Percentiles rank a stretch among this genome's conserved stretches.
phyloP scores from a whole-genome alignment of 2,888 invertebrate genomes.

The Ophion ventricosus region DNA sequence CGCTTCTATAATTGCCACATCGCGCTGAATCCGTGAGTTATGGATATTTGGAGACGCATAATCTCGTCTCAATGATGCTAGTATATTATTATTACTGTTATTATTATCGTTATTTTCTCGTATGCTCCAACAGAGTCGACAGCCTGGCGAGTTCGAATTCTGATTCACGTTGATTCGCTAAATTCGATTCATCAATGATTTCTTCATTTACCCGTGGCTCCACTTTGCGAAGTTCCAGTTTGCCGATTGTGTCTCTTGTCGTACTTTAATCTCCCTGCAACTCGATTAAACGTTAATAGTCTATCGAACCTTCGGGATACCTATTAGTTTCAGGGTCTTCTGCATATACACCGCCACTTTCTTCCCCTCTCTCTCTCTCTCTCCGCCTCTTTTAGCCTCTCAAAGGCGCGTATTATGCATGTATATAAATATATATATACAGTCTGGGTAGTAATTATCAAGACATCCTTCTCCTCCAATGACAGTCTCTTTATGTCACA shows the following conservation, averaged over 20 bases:
- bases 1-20: constrained; percentile 67
- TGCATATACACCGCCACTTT: no score
- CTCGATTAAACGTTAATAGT: constrained; percentile 58
- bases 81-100: not conserved
- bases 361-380: no score
- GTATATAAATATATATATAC: no score
- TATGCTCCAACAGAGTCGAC: not conserved
- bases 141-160: constrained; percentile 3
- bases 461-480: no score
- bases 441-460: no score
- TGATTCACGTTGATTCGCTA: not conserved
- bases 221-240: constrained; percentile 3
- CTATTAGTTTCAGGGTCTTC: no score
- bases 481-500: no score
- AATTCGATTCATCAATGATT: constrained; percentile 42
- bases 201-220: not conserved
- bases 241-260: not conserved
- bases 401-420: no score
- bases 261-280: constrained; percentile 10
- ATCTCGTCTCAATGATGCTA: constrained; percentile 3
- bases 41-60: constrained; percentile 38
- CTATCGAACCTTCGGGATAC: not conserved
- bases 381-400: no score
- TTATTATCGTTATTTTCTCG: constrained; percentile 10
- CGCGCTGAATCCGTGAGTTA: constrained; percentile 54